A percentile compares a stretch with the other conserved stretches of the same genome.
Evolutionary conservation across 2,888 invertebrate genomes (phyloP).

Genomic region (Cordylochernes scorpioides): DNA sequence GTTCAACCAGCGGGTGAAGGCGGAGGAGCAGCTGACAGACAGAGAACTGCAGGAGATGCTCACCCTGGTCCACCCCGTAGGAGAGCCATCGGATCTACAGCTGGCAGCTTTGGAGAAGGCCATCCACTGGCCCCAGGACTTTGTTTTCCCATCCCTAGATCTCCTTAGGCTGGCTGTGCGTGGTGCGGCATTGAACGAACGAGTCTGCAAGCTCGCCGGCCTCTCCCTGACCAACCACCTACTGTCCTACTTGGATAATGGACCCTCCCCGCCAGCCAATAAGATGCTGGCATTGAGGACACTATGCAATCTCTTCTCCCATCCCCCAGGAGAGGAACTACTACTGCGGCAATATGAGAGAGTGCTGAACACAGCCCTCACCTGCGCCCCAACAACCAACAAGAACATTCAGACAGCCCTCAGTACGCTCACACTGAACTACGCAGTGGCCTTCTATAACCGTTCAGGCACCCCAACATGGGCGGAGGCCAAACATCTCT

Average conservation of each 20-base stretch:
- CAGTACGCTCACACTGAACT: slow-evolving; percentile 41
- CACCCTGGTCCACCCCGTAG: slow-evolving; percentile 24
- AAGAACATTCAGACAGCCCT: slow-evolving; percentile 38
- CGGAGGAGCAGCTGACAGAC: slow-evolving; percentile 27
- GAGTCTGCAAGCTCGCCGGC: slow-evolving; percentile 20
- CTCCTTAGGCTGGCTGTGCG: slow-evolving; percentile 54
- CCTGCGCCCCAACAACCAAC: slow-evolving; percentile 15
- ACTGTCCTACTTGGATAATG: slow-evolving; percentile 11
- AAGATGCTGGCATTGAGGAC: slow-evolving; percentile 48
- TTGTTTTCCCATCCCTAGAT: slow-evolving; percentile 56
- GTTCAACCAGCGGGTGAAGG: slow-evolving; percentile 37
- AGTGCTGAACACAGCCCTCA: slow-evolving; percentile 16
- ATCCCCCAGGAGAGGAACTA: slow-evolving; percentile 23
- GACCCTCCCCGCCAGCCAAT: slow-evolving; percentile 30
- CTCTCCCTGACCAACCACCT: slow-evolving; percentile 18
- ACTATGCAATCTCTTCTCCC: slow-evolving; percentile 51
- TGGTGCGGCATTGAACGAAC: slow-evolving; percentile 33
- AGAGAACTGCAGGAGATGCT: slow-evolving; percentile 33
- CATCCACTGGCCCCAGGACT: slow-evolving; percentile 31
- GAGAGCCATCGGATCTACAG: slow-evolving; percentile 18
- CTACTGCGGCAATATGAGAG: slow-evolving; percentile 12
- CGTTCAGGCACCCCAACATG: not conserved
- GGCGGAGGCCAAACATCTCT: not conserved
- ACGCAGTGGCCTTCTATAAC: slow-evolving; percentile 28
- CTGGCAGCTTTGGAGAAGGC: slow-evolving; percentile 32